Conservation (phyloP, 2,888 invertebrate genomes). For the Metellina segmentata region DNA sequence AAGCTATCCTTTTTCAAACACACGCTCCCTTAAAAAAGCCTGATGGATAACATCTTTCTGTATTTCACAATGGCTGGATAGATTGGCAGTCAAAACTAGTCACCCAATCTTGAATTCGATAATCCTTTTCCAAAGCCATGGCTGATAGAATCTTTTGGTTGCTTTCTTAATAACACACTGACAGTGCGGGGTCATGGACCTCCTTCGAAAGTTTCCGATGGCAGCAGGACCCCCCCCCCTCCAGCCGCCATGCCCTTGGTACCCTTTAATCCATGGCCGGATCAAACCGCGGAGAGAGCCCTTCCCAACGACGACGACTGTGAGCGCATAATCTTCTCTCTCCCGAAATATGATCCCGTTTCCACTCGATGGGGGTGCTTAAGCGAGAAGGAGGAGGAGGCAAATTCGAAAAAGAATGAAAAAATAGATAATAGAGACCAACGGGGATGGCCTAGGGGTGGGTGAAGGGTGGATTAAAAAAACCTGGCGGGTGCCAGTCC, state of each 20-base stretch:
- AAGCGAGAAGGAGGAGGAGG: background rate
- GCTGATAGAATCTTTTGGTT: too few species aligned
- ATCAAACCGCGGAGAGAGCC: background rate
- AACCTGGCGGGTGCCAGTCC: constrained; percentile 11
- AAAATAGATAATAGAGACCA: constrained; percentile 23
- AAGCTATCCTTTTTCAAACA: background rate
- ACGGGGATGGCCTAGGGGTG: constrained; percentile 1
- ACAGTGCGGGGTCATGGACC: too few species aligned
- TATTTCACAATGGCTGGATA: too few species aligned
- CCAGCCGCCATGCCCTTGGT: too few species aligned
- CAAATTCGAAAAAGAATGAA: constrained; percentile 34
- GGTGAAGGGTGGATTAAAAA: constrained; percentile 8
- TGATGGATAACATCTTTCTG: too few species aligned
- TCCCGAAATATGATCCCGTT: constrained; percentile 38
- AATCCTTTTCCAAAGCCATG: too few species aligned
- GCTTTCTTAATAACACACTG: too few species aligned
- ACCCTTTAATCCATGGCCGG: background rate
- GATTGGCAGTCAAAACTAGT: too few species aligned
- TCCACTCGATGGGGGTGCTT: constrained; percentile 16
- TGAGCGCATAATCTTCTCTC: background rate
- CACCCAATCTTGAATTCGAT: too few species aligned
- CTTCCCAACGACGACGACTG: background rate
- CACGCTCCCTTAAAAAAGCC: constrained; percentile 2
- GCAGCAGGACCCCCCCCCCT: too few species aligned
- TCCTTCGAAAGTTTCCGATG: too few species aligned